Percentiles rank a stretch among this genome's conserved stretches.
phyloP scores from a whole-genome alignment of 1,140 invertebrate genomes.

The Drosophila oshimai region DNA sequence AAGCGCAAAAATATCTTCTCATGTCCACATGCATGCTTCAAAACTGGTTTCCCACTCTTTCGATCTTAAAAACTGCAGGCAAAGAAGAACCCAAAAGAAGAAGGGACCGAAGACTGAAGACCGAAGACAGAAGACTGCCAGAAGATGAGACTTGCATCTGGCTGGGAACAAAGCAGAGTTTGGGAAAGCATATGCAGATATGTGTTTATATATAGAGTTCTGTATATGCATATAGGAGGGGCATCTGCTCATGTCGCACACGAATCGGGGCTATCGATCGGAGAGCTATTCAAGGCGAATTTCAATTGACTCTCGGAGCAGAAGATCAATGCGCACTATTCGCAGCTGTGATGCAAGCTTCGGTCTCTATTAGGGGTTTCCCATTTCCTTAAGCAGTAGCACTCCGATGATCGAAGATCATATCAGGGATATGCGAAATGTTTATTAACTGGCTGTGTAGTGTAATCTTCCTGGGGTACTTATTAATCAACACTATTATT shows the following conservation, averaged over 20 bases:
- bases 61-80: constrained; percentile 17
- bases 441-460: constrained; percentile 3
- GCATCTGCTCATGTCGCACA: constrained; percentile 21
- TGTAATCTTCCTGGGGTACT: not conserved
- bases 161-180: constrained; percentile 42
- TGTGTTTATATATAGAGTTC: constrained; percentile 2
- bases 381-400: not conserved
- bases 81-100: constrained; percentile 6
- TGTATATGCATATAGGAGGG: not conserved
- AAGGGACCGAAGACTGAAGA: constrained; percentile 7
- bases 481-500: constrained; percentile 7
- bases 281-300: constrained; percentile 36
- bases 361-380: not conserved
- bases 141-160: constrained; percentile 36
- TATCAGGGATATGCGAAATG: not conserved
- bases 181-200: constrained; percentile 35
- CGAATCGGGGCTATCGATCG: constrained; percentile 31
- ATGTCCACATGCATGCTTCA: constrained; percentile 34
- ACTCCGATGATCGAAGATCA: constrained; percentile 1
- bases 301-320: constrained; percentile 40
- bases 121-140: constrained; percentile 7
- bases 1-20: constrained; percentile 59
- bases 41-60: constrained; percentile 40
- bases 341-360: constrained; percentile 14
- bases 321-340: constrained; percentile 34